Conservation (phyloP, 2,888 invertebrate species). For the Cryptophagus acutangulus region DNA sequence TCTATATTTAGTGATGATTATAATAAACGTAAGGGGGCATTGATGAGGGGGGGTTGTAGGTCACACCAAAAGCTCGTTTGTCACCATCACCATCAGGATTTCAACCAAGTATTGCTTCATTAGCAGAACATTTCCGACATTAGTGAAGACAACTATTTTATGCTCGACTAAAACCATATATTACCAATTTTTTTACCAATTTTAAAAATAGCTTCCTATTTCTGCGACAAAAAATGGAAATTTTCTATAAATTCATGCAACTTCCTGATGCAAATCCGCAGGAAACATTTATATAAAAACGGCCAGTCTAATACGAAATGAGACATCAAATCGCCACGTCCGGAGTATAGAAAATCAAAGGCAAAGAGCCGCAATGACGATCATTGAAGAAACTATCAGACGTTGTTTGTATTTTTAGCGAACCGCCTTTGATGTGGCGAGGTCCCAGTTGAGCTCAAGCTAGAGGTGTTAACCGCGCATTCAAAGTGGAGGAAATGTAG, state of each 20-base stretch:
- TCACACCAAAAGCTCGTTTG: neutral
- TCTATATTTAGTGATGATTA: neutral
- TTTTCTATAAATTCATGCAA: neutral
- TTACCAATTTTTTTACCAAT: neutral
- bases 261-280: conserved; percentile 21
- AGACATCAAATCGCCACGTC: conserved; percentile 41
- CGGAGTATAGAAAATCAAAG: conserved; percentile 40
- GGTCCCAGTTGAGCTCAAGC: conserved; percentile 44
- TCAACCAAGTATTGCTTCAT: neutral
- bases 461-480: conserved; percentile 44
- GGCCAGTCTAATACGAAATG: conserved; percentile 34
- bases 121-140: conserved; percentile 1
- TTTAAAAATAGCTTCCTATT: neutral
- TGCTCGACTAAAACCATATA: neutral
- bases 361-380: conserved; percentile 35
- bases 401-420: conserved; percentile 45
- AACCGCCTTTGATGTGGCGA: conserved; percentile 44
- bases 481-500: conserved; percentile 46
- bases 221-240: too few species aligned
- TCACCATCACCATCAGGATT: conserved; percentile 1
- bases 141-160: neutral
- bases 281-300: too few species aligned
- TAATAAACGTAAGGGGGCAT: neutral
- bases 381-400: conserved; percentile 34
- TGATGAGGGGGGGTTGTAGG: neutral